These are phyloP conservation scores for Diloba caeruleocephala DNA, from an alignment of 2,888 invertebrate genomes.

Conservation along the genomic window DNA sequence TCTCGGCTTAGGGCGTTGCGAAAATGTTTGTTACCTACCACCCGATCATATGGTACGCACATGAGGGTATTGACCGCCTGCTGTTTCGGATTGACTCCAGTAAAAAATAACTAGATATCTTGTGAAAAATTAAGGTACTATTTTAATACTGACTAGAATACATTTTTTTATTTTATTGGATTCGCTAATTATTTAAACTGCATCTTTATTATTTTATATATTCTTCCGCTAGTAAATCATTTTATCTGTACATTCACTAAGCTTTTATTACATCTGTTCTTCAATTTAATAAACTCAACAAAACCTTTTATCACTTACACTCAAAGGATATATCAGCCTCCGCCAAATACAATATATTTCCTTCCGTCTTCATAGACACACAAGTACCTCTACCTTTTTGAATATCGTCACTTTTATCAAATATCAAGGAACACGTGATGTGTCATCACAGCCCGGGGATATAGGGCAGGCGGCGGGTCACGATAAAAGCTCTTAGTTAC, in stretches of 20 bases:
- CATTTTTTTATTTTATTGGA: too few species aligned
- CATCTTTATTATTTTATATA: too few species aligned
- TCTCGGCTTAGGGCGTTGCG: too few species aligned
- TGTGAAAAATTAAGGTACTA: too few species aligned
- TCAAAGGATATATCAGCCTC: constrained; percentile 24
- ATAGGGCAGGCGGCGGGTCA: constrained; percentile 77
- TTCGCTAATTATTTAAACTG: too few species aligned
- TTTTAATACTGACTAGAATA: too few species aligned
- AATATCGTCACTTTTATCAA: constrained; percentile 48
- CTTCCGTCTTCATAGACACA: constrained; percentile 24
- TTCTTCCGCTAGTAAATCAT: background rate
- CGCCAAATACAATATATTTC: constrained; percentile 36
- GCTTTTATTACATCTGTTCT: background rate
- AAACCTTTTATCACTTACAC: constrained; percentile 20
- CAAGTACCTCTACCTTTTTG: constrained; percentile 24
- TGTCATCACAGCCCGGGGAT: constrained; percentile 72
- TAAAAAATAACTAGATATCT: too few species aligned
- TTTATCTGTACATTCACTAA: constrained; percentile 16
- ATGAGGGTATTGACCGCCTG: too few species aligned
- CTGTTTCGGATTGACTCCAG: too few species aligned
- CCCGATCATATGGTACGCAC: too few species aligned
- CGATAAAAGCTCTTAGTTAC: constrained; percentile 82
- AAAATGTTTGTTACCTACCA: too few species aligned
- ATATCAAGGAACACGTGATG: constrained; percentile 56
- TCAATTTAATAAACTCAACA: constrained; percentile 25